Percentiles rank a stretch among this genome's conserved stretches.
phyloP scores from a whole-genome alignment of 2,797 vertebrate species.

The Scyliorhinus canicula region DNA sequence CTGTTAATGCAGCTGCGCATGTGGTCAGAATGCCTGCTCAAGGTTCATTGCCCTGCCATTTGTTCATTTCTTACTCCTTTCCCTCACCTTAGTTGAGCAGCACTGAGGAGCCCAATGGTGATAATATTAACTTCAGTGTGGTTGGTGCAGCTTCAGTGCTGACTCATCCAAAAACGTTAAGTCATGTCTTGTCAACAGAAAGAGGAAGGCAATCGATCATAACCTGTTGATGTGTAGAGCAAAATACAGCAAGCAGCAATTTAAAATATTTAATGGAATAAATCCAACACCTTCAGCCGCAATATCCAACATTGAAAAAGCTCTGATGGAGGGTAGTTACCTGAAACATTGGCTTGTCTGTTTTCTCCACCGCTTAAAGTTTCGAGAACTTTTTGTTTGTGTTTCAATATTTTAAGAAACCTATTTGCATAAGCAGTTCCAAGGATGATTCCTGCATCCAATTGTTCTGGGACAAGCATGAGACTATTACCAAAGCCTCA shows the following conservation, averaged over 20 bases:
- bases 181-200: neutral
- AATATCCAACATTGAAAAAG: too few species aligned
- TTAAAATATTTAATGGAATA: too few species aligned
- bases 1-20: neutral
- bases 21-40: neutral
- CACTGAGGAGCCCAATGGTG: neutral
- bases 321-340: too few species aligned
- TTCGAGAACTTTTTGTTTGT: too few species aligned
- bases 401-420: neutral
- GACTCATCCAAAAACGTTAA: neutral
- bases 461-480: neutral
- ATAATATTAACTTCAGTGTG: neutral
- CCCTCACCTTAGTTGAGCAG: neutral
- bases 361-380: too few species aligned
- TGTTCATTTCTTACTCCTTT: neutral
- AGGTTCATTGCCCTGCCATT: neutral
- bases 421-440: too few species aligned
- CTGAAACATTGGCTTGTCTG: too few species aligned
- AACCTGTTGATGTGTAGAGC: too few species aligned
- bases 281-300: too few species aligned
- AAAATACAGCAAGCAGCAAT: too few species aligned
- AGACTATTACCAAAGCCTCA: neutral
- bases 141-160: neutral
- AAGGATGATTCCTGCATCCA: neutral
- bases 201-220: too few species aligned